These are phyloP conservation scores for Drosophila atripex DNA, from an alignment of 2,888 invertebrate genomes.

Conservation along the genomic window DNA sequence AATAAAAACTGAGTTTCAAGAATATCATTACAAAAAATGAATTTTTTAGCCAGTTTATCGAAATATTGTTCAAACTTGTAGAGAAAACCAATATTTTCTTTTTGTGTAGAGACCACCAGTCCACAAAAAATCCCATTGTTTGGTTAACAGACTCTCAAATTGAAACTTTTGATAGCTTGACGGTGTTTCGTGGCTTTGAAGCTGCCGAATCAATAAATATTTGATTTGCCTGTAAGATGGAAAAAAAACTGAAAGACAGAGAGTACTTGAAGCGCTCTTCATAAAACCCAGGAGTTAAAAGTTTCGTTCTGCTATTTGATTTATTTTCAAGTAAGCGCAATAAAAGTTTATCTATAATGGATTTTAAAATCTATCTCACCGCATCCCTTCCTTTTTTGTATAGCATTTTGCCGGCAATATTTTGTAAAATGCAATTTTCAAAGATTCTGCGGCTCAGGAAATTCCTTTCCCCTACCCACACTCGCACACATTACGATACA, in stretches of 20 bases:
- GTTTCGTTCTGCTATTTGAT: slow-evolving; percentile 31
- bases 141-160: slow-evolving; percentile 44
- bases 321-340: slow-evolving; percentile 52
- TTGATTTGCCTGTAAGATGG: not conserved
- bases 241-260: not conserved
- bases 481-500: slow-evolving; percentile 53
- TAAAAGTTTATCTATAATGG: slow-evolving; percentile 76
- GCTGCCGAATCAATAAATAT: slow-evolving; percentile 45
- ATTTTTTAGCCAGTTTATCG: not conserved
- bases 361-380: slow-evolving; percentile 47
- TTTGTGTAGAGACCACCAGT: slow-evolving; percentile 4
- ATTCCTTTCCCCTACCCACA: slow-evolving; percentile 42
- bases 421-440: slow-evolving; percentile 70
- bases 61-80: not conserved
- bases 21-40: too few relatives aligned
- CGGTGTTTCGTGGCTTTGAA: slow-evolving; percentile 49
- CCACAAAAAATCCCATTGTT: slow-evolving; percentile 24
- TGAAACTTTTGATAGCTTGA: slow-evolving; percentile 46
- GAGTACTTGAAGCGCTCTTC: slow-evolving; percentile 8
- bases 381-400: slow-evolving; percentile 9
- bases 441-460: slow-evolving; percentile 61
- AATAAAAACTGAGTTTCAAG: too few relatives aligned
- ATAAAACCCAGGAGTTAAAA: slow-evolving; percentile 11
- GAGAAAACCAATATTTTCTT: slow-evolving; percentile 11
- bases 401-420: slow-evolving; percentile 25